phyloP scores from a whole-genome alignment of 1,140 invertebrate species.

The Schlechtendalia chinensis region DNA sequence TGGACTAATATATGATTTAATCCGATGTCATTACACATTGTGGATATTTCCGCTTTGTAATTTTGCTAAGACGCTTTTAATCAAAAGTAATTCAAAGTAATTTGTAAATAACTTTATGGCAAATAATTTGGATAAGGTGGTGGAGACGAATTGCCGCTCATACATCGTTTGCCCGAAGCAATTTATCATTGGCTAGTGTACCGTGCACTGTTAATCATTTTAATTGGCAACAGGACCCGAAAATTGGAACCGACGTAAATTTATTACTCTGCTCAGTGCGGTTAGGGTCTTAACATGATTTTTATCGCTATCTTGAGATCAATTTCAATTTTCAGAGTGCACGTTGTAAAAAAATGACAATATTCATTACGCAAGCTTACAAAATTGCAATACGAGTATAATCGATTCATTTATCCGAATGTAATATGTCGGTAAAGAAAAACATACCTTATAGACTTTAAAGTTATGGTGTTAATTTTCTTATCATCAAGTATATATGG shows the following conservation, averaged over 20 bases:
- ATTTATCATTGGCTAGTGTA: constrained; percentile 33
- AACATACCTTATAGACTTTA: too few species aligned
- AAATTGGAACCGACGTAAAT: constrained; percentile 28
- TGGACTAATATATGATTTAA: not conserved
- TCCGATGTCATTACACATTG: not conserved
- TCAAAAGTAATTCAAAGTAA: constrained; percentile 32
- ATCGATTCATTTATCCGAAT: too few species aligned
- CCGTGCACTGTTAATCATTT: constrained; percentile 29
- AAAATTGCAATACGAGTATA: too few species aligned
- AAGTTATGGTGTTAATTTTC: too few species aligned
- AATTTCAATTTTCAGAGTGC: not conserved
- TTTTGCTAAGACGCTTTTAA: constrained; percentile 11
- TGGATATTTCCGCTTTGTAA: not conserved
- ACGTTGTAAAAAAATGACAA: too few species aligned
- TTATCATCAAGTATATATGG: too few species aligned
- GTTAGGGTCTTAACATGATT: constrained; percentile 11
- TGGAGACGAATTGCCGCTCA: constrained; percentile 17
- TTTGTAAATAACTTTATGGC: constrained; percentile 30
- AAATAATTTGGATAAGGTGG: constrained; percentile 1
- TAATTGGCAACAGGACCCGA: constrained; percentile 33
- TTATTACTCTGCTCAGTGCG: not conserved
- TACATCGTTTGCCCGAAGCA: constrained; percentile 6
- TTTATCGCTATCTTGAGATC: not conserved
- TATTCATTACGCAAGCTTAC: too few species aligned
- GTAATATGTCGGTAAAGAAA: too few species aligned